Conservation (phyloP, 2,113 vertebrate species). For the Zosterops pallidus region DNA sequence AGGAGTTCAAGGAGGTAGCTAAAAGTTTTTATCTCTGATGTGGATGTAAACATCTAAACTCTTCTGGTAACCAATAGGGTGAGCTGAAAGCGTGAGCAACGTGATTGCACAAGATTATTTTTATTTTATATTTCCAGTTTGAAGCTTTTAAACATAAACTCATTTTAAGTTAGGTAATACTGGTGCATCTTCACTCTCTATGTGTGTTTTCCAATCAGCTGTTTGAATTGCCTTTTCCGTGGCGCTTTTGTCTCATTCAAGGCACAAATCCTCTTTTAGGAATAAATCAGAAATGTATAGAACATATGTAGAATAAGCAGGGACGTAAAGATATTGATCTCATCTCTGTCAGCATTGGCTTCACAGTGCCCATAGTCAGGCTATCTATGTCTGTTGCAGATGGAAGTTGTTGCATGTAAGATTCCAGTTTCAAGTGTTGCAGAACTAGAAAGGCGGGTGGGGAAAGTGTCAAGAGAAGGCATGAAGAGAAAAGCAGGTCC, state of each 20-base stretch:
- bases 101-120: background rate
- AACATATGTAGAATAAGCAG: background rate
- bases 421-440: background rate
- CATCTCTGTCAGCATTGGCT: background rate
- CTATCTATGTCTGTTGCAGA: background rate
- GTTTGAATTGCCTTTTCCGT: fast-evolving
- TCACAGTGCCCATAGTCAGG: fast-evolving
- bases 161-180: background rate
- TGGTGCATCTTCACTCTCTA: background rate
- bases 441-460: background rate
- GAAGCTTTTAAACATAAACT: background rate
- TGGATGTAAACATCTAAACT: background rate
- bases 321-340: background rate
- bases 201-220: background rate
- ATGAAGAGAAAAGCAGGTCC: background rate
- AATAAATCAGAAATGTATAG: background rate
- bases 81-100: background rate
- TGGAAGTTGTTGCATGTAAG: background rate
- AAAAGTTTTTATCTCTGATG: background rate
- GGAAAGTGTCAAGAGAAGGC: background rate
- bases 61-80: background rate
- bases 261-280: background rate
- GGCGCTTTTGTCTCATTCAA: background rate
- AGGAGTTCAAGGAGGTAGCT: background rate
- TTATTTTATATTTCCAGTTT: background rate